Base-by-base conservation (phyloP, 2,113 vertebrate species). In the Sardina pilchardus region DNA sequence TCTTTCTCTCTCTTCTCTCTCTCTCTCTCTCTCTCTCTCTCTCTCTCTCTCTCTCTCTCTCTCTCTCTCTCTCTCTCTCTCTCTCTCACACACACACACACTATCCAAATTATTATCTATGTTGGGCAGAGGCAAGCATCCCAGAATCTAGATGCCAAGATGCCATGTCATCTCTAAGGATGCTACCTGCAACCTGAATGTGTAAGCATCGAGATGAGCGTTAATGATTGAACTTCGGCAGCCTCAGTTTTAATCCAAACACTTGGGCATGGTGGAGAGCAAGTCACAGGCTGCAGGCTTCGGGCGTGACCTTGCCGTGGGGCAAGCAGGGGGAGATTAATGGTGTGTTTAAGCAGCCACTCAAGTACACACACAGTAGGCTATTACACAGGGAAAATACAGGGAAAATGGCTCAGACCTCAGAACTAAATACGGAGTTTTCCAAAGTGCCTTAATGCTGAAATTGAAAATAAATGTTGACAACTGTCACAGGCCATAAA, bases 261-360 rank as follows among this genome's bases (percentile, higher is more conserved):
- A 71, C n/a, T 71, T 53, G 1, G n/a, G 9, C n/a, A 10, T 30
- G n/a, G 63, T 71, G 63, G 30, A 12, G 16, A 34, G 56, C 56
- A 3, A 26, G n/a, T 34, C 30, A 16, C 10, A 63, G 21, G 59
- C 59, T 63, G 59, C 59, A 71, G 63, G 26, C 63, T 30, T 34
- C 12, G 26, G 30, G 48, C 82, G 39, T 30, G 50, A 83, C 84
- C 67, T 88, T 88, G 81, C 45, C 19, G 42, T 34, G 47, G 30
- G 85, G 59, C 44, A 44, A 87, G 47, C 47, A 85, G 42, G 82
- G 78, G 80, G 59, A 85, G 84, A 82, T 85, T 80, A 80, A 85
- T 59, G 63, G 50, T 34, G 82, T 63, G 50, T 44, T 81, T 44
- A 24, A 82, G 24, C n/a, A 56, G 17, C 78, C 47, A 82, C 26